Evolutionary conservation across 2,888 invertebrate species (phyloP), one percentile per base, ranked within the genome.

Genomic region (Lycophotia porphyrea): DNA sequence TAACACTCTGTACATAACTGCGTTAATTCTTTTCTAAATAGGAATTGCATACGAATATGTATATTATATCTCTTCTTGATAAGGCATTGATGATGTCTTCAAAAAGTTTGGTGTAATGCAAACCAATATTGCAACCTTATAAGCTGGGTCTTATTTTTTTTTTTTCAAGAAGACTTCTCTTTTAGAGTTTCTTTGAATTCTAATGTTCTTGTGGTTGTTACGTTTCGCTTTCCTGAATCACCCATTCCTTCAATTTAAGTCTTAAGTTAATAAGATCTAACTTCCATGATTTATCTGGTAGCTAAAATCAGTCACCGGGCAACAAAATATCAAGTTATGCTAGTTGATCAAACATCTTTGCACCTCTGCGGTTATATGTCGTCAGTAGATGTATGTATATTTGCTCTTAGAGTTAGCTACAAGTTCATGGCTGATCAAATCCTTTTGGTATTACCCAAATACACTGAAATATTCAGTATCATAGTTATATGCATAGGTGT

Each of bases 21-120:
- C 63, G 79, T 47, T 80, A 72, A 80, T 80, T 78, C 1, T 39
- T 39, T 65, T 65, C 39, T 71, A 68, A 83, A 83, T 65, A 71
- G 58, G 61, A 44, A 44, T 75, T 36, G 24, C n/a, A 66, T 8
- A 39, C 55, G 34, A 44, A 27, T 55, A n/a, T n/a, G 34, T n/a
- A 7, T 63, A 18, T 58, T n/a, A 7, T 63, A 18, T 58, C 15
- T 58, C 21, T 24, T 13, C 13, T 39, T 31, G 27, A 60, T 68
- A 55, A 13, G 15, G 49, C 15, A 42, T 49, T 31, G 8, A 21
- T 44, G 31, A 24, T 27, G n/a, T n/a, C 31, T 42, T 1, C 13
- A 21, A 18, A n/a, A 24, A 2, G 0, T 27, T 36, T 27, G 36
- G 15, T 36, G 21, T n/a, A n/a, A n/a, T 21, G n/a, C 5, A 55